Evolutionary conservation across 1,140 invertebrate species (phyloP).

Genomic region (Oscheius sp.): DNA sequence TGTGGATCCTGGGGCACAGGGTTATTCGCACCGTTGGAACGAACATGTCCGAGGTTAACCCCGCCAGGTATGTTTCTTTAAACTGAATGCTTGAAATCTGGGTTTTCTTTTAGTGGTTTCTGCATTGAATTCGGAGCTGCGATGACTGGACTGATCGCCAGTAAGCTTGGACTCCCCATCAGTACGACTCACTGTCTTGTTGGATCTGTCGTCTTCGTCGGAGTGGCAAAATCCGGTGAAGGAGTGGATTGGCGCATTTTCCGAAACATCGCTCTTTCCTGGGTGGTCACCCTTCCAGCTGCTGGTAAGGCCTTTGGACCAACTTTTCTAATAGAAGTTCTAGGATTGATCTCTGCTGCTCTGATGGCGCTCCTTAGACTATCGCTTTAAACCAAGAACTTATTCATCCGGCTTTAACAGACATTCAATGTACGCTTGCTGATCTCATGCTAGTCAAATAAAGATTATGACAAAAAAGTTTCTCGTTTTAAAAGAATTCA

Average conservation of each 20-base stretch:
- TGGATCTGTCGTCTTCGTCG: conserved; percentile 52
- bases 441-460: no score
- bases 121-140: conserved; percentile 59
- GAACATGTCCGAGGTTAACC: conserved; percentile 90
- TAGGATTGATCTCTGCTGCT: conserved; percentile 37
- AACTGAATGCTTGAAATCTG: neutral
- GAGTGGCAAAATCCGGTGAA: conserved; percentile 47
- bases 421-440: neutral
- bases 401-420: no score
- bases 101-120: conserved; percentile 47
- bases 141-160: conserved; percentile 83
- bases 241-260: conserved; percentile 61
- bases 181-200: conserved; percentile 98
- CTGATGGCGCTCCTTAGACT: conserved; percentile 35
- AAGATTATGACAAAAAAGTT: no score
- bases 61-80: conserved; percentile 66
- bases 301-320: conserved; percentile 67
- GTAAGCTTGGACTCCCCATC: conserved; percentile 90
- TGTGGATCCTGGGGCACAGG: conserved; percentile 85
- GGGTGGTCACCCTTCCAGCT: conserved; percentile 90
- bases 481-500: no score
- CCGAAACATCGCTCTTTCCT: conserved; percentile 88
- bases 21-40: conserved; percentile 95
- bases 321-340: conserved; percentile 4
- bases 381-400: neutral